Conservation (phyloP, 2,113 vertebrate genomes). For the Nycticebus coucang region DNA sequence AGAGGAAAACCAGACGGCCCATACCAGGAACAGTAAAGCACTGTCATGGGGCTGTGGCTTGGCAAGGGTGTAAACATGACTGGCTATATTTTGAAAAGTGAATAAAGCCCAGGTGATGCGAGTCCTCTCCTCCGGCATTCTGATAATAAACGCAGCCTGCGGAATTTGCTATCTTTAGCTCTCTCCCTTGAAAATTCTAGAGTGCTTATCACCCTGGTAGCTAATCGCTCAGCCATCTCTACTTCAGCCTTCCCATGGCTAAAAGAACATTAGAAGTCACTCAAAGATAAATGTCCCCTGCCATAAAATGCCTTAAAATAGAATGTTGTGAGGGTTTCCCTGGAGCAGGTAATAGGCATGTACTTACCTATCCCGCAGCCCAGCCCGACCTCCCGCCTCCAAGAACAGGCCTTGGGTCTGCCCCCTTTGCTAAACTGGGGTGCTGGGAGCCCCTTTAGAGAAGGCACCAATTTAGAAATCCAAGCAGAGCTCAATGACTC, state of each 20-base stretch:
- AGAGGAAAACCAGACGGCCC: not conserved
- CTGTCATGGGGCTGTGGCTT: not conserved
- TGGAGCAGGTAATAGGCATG: slow-evolving; percentile 45
- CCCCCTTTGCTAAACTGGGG: not conserved
- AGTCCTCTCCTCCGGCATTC: not conserved
- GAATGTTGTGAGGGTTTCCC: slow-evolving; percentile 58
- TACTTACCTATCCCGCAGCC: not conserved
- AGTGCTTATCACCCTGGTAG: slow-evolving; percentile 66
- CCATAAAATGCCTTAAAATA: slow-evolving; percentile 71
- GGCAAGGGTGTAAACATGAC: not conserved
- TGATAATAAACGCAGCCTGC: slow-evolving; percentile 16
- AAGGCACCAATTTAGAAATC: not conserved
- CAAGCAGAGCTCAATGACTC: not conserved
- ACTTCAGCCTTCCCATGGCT: slow-evolving; percentile 66
- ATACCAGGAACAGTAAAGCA: not conserved
- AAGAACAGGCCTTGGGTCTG: not conserved
- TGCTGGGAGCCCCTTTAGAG: not conserved
- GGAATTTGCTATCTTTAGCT: slow-evolving; percentile 63
- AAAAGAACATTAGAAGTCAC: slow-evolving; percentile 69
- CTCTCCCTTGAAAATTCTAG: slow-evolving; percentile 59
- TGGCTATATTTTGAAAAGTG: not conserved
- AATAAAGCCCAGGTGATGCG: slow-evolving; percentile 10
- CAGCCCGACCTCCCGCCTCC: not conserved
- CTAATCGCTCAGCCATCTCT: slow-evolving; percentile 66
- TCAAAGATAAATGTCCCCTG: slow-evolving; percentile 72